These are phyloP conservation scores for Sebastes diploproa DNA, from an alignment of 2,797 vertebrate species.

Conservation along the genomic window DNA sequence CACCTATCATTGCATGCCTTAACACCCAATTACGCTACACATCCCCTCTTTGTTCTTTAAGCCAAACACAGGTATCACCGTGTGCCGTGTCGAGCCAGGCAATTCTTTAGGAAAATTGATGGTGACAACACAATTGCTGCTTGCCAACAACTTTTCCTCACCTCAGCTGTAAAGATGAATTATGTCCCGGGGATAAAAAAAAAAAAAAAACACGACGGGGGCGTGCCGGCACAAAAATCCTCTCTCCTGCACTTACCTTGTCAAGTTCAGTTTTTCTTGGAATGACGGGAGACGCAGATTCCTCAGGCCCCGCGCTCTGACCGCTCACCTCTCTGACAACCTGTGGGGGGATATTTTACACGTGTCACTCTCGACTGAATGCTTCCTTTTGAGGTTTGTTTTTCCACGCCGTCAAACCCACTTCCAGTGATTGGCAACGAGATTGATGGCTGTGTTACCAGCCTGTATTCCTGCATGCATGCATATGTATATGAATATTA, in stretches of 20 bases:
- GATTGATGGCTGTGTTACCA: background rate
- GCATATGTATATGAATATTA: no score
- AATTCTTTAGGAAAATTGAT: slow-evolving; percentile 54
- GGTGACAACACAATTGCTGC: slow-evolving; percentile 65
- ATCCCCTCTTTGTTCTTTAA: slow-evolving; percentile 33
- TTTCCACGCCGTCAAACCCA: background rate
- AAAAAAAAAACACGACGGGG: background rate
- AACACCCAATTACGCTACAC: slow-evolving; percentile 36
- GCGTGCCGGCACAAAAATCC: background rate
- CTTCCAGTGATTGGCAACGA: background rate
- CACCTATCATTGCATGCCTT: slow-evolving; percentile 38
- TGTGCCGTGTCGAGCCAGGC: background rate
- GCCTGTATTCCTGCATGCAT: background rate
- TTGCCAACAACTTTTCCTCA: slow-evolving; percentile 40
- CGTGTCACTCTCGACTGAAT: background rate
- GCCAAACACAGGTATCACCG: slow-evolving; percentile 14
- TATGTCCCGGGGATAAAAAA: background rate
- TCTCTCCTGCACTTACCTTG: slow-evolving; percentile 83
- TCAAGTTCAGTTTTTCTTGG: slow-evolving; percentile 90
- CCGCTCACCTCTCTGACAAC: slow-evolving; percentile 90
- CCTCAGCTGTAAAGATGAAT: slow-evolving; percentile 31
- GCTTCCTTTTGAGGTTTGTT: background rate
- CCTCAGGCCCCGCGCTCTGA: slow-evolving; percentile 76
- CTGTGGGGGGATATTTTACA: slow-evolving; percentile 67
- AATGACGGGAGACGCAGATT: slow-evolving; percentile 85